A percentile compares a stretch with the other conserved stretches of the same genome.
phyloP scores from a whole-genome alignment of 2,113 vertebrate genomes.

The Sinosuthora webbiana region DNA sequence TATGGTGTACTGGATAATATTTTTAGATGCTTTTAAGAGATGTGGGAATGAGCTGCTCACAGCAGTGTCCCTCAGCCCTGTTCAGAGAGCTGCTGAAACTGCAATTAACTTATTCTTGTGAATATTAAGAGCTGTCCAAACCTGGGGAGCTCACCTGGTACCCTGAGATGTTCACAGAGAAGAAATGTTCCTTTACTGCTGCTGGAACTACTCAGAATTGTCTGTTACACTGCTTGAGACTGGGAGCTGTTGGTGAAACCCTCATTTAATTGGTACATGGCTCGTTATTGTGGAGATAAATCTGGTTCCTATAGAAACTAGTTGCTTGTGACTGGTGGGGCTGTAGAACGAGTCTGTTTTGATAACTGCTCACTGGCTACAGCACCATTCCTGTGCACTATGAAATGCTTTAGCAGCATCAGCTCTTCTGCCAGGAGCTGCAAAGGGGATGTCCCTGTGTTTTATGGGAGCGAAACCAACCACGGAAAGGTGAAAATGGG shows the following conservation, averaged over 20 bases:
- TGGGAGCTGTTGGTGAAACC: neutral
- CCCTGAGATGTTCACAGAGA: fast-evolving
- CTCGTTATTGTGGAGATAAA: conserved; percentile 3
- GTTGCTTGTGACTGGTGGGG: neutral
- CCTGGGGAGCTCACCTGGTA: neutral
- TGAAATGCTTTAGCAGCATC: neutral
- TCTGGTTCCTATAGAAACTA: conserved; percentile 36
- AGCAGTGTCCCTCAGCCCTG: neutral
- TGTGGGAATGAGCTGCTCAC: neutral
- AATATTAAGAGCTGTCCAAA: neutral
- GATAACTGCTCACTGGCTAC: neutral
- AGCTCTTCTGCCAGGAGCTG: neutral
- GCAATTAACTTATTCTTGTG: neutral
- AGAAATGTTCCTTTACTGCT: neutral
- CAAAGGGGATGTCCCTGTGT: neutral
- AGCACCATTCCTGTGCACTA: neutral
- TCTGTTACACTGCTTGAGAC: neutral
- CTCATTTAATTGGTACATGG: neutral
- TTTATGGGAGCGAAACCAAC: neutral
- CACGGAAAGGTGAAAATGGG: neutral
- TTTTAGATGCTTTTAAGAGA: neutral
- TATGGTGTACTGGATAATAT: neutral
- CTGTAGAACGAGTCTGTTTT: neutral
- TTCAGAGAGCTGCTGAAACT: neutral
- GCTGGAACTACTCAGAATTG: neutral